Percentiles rank a stretch among this genome's conserved stretches.
These are phyloP conservation scores for Holothuria leucospilota DNA, from an alignment of 53 echinoderm and acorn worm genomes.

Conservation along the genomic window DNA sequence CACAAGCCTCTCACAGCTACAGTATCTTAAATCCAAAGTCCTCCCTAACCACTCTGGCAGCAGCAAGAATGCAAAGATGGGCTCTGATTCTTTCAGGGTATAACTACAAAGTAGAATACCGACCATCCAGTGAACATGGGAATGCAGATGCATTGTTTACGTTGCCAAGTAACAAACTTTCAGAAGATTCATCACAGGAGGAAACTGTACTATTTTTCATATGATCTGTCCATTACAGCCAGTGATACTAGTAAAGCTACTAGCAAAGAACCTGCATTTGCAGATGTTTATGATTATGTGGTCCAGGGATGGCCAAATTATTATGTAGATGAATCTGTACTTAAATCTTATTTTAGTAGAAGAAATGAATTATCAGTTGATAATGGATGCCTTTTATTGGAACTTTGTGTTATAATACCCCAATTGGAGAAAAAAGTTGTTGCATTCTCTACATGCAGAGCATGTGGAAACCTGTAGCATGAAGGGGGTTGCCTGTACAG, in stretches of 20 bases:
- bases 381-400: constrained; percentile 46
- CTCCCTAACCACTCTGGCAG: background rate
- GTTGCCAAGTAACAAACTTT: no score
- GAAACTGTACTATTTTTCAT: constrained; percentile 4
- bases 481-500: constrained; percentile 53
- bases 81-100: no score
- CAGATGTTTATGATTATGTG: constrained; percentile 33
- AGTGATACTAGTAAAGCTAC: constrained; percentile 35
- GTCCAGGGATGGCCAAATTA: constrained; percentile 14
- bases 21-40: constrained; percentile 40
- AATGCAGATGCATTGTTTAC: no score
- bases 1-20: constrained; percentile 52
- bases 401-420: constrained; percentile 19
- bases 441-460: constrained; percentile 28
- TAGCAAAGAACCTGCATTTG: constrained; percentile 11
- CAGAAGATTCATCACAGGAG: no score
- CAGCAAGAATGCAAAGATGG: constrained; percentile 46
- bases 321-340: background rate
- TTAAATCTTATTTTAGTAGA: constrained; percentile 13
- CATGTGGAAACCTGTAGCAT: constrained; percentile 61
- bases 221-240: constrained; percentile 13
- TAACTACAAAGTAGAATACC: no score
- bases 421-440: background rate
- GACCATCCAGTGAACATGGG: no score
- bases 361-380: constrained; percentile 47